Evolutionary conservation across 2,888 invertebrate genomes (phyloP).

Genomic region (Drosophila mayaguana): DNA sequence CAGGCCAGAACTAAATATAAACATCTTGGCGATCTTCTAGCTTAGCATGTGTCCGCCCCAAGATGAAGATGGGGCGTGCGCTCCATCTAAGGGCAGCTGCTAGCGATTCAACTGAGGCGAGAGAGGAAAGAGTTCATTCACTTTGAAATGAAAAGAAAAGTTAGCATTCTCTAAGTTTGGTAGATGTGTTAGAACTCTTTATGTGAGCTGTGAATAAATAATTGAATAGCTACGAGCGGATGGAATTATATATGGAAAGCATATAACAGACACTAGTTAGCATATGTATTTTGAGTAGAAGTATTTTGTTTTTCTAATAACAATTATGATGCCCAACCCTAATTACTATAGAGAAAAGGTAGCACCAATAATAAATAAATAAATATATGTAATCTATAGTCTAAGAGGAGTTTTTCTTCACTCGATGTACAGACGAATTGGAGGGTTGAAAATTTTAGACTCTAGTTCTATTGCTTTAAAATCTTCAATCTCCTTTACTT

Average conservation of each 20-base stretch:
- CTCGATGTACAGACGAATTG: too few relatives aligned
- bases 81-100: constrained; percentile 23
- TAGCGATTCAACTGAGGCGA: constrained; percentile 18
- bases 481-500: too few relatives aligned
- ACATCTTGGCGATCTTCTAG: constrained; percentile 25
- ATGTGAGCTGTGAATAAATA: not conserved
- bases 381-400: too few relatives aligned
- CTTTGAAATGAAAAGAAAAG: constrained; percentile 29
- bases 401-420: too few relatives aligned
- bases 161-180: not conserved
- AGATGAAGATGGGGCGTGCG: constrained; percentile 16
- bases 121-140: constrained; percentile 39
- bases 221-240: not conserved
- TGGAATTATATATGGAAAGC: not conserved
- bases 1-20: constrained; percentile 20
- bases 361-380: too few relatives aligned
- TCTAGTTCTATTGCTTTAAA: too few relatives aligned
- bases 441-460: too few relatives aligned
- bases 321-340: too few relatives aligned
- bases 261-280: too few relatives aligned
- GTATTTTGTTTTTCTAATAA: too few relatives aligned
- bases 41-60: constrained; percentile 42
- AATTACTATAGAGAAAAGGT: too few relatives aligned
- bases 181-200: not conserved
- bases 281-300: too few relatives aligned